Base-by-base conservation (phyloP, 2,888 invertebrate genomes). In the Rhyacophila evoluta region DNA sequence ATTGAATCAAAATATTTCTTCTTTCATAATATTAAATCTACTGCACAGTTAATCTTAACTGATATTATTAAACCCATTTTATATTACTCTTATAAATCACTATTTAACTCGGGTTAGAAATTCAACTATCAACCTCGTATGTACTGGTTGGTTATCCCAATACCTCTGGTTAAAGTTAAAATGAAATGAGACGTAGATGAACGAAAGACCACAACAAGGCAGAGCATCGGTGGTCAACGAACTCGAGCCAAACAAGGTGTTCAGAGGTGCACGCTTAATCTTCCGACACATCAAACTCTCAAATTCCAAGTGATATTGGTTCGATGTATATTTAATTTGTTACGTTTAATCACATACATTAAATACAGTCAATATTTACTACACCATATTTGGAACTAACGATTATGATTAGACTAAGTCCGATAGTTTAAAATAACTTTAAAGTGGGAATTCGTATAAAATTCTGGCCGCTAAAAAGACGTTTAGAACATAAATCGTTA, bases 131-230 rank as follows among this genome's bases (percentile, higher is more conserved):
- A 15, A 39, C 12, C 5, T 39, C 39, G n/a, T 12, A 39, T 15
- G 15, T 39, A 39, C 5, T 55, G 55, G 15, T 8, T 55, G 10
- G 12, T 10, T n/a, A 55, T 55, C 55, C 25, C 55, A 25, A 10
- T 55, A 55, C 25, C 10, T 55, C 19, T 55, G 55, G 55, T 55
- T 55, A 55, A 55, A 55, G 55, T 55, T 55, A 55, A 55, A 55
- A 69, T 29, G 69, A 69, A 69, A 69, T 69, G 69, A 29, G 29
- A 69, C 69, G 69, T 69, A 69, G 33, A 69, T 69, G 28, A 69
- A 69, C 69, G 29, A 28, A n/a, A 6, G 19, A 55, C 55, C 25
- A 25, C 25, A 25, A 8, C 55, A 55, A 28, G 12, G 2, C 69
- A 28, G 69, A 69, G 69, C 10, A 55, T 19, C 19, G 12, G 29